Evolutionary conservation across 1,140 invertebrate genomes (phyloP).

Genomic region (Drosophila sproati): DNA sequence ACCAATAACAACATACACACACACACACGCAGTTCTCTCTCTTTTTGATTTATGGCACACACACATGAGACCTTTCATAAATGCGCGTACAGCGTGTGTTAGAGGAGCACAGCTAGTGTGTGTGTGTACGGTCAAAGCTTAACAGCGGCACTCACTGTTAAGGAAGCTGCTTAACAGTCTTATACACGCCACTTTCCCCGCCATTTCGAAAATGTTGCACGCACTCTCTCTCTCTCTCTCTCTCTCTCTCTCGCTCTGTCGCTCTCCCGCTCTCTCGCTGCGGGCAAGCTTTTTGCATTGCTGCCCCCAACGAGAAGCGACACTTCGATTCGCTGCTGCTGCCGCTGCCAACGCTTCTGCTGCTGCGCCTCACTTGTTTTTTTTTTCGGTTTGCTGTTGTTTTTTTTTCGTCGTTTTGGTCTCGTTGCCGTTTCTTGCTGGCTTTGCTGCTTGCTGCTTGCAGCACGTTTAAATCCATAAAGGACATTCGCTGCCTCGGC

Average conservation of each 20-base stretch:
- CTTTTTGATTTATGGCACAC: conserved; percentile 51
- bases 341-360: conserved; percentile 44
- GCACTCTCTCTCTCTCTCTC: conserved; percentile 25
- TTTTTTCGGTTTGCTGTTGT: background rate
- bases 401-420: conserved; percentile 11
- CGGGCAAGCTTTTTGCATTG: background rate
- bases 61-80: conserved; percentile 32
- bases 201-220: conserved; percentile 52
- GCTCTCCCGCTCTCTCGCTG: conserved; percentile 1
- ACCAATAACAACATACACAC: background rate
- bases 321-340: conserved; percentile 60
- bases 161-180: conserved; percentile 27
- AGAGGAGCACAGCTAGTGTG: conserved; percentile 51
- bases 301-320: conserved; percentile 28
- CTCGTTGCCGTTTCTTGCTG: conserved; percentile 35
- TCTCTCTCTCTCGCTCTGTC: conserved; percentile 11
- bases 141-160: conserved; percentile 32
- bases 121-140: conserved; percentile 3
- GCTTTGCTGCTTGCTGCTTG: background rate
- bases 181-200: conserved; percentile 30
- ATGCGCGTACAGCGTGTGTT: conserved; percentile 34
- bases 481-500: conserved; percentile 68
- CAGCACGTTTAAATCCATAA: conserved; percentile 64
- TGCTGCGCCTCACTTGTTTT: conserved; percentile 11
- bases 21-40: conserved; percentile 8